phyloP scores from a whole-genome alignment of 2,797 vertebrate genomes.

The Erethizon dorsatum region DNA sequence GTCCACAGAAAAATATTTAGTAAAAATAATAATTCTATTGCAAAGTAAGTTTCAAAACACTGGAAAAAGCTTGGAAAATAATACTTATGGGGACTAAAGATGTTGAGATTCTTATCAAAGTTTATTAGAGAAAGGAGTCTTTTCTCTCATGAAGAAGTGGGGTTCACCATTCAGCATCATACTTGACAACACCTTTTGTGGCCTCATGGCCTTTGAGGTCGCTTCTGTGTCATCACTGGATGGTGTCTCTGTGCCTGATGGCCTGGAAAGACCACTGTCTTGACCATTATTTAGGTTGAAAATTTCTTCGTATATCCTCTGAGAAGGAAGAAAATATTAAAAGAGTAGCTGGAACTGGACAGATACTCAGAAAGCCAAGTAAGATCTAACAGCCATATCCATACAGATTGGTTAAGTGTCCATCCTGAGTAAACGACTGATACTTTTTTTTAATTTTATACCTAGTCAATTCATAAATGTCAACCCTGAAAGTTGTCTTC shows the following conservation, averaged over 20 bases:
- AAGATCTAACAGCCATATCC: neutral
- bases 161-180: neutral
- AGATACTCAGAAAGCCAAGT: neutral
- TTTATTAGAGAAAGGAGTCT: neutral
- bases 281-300: neutral
- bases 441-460: slow-evolving; percentile 35
- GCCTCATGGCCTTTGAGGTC: neutral
- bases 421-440: neutral
- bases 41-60: slow-evolving; percentile 5
- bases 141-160: neutral
- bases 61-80: neutral
- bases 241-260: neutral
- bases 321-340: neutral
- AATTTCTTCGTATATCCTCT: neutral
- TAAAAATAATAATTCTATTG: neutral
- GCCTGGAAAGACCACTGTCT: neutral
- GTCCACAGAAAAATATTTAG: neutral
- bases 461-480: slow-evolving; percentile 15
- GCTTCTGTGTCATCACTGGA: neutral
- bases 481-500: neutral
- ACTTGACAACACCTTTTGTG: neutral
- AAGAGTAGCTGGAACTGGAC: neutral
- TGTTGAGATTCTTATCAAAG: neutral
- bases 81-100: neutral
- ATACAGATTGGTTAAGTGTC: neutral